These are phyloP conservation scores for Diadophis punctatus DNA, from an alignment of 2,113 vertebrate genomes.

Conservation along the genomic window DNA sequence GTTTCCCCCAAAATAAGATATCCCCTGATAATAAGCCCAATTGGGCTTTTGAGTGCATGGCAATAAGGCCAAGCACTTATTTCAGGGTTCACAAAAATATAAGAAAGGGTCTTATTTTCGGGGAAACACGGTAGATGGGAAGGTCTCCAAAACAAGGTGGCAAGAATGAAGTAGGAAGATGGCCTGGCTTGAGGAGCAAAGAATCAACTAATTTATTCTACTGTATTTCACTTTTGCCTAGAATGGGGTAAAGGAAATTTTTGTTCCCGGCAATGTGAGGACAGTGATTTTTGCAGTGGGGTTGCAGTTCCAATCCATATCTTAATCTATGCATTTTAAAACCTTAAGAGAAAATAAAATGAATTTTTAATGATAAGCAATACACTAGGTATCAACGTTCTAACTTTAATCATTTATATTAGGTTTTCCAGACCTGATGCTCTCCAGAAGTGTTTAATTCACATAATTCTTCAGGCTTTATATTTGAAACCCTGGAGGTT, in stretches of 20 bases:
- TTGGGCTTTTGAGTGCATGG: no score
- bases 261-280: neutral
- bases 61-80: no score
- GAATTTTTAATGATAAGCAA: neutral
- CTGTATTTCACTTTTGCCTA: neutral
- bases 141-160: no score
- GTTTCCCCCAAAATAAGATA: no score
- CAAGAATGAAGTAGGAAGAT: no score
- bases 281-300: neutral
- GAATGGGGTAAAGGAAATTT: neutral
- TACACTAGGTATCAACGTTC: neutral
- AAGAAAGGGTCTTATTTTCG: no score
- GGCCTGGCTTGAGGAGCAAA: no score
- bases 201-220: neutral
- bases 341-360: neutral
- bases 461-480: neutral
- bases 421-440: neutral
- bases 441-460: neutral
- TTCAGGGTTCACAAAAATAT: no score
- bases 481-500: neutral
- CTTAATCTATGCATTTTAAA: neutral
- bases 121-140: no score
- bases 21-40: no score
- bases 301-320: neutral
- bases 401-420: neutral